phyloP scores from a whole-genome alignment of 2,797 vertebrate genomes.

The Mionectes olivaceus region DNA sequence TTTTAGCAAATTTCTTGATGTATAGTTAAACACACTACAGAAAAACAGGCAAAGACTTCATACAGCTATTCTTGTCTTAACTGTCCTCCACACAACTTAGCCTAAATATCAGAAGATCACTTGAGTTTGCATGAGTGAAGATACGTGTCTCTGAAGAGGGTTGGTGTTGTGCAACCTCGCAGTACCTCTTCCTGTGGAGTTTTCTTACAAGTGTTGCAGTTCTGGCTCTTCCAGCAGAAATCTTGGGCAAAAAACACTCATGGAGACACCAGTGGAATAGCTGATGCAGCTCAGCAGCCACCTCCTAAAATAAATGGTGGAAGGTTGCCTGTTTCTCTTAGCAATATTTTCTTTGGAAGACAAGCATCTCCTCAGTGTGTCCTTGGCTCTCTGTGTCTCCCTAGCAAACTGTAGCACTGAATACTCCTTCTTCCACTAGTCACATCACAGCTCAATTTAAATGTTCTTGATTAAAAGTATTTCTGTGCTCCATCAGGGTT shows the following conservation, averaged over 20 bases:
- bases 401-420: neutral
- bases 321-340: constrained; percentile 24
- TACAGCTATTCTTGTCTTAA: neutral
- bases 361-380: neutral
- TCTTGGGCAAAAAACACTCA: neutral
- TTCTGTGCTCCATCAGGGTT: neutral
- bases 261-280: constrained; percentile 13
- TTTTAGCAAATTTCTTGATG: neutral
- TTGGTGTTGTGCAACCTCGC: neutral
- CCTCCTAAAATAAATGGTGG: constrained; percentile 1
- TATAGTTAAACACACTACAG: neutral
- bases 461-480: neutral
- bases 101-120: neutral
- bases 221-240: neutral
- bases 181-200: neutral
- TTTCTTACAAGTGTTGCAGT: neutral
- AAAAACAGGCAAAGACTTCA: neutral
- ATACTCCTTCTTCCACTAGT: neutral
- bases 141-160: neutral
- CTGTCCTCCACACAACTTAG: neutral
- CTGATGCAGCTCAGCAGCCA: neutral
- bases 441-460: neutral
- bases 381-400: neutral
- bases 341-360: constrained; percentile 32
- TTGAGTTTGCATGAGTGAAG: neutral